Evolutionary conservation across 2,797 vertebrate genomes (phyloP), one percentile per base, ranked within the genome.

Genomic region (Nothura maculosa): DNA sequence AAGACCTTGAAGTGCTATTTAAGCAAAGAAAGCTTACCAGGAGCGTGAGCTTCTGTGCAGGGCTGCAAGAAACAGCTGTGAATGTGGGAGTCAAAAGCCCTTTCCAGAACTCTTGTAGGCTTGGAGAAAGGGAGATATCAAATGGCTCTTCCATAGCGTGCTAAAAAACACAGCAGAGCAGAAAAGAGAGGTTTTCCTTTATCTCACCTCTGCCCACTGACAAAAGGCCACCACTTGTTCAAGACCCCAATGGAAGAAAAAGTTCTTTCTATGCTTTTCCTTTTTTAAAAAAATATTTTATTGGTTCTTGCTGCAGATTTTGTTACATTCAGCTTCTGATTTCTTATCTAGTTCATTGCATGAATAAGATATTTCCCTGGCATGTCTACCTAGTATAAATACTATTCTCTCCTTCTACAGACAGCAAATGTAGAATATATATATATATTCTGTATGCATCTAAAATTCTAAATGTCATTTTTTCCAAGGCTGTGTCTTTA

Each of bases 311-410:
- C 70, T 64, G 61, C 48, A 82, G 57, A 76, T 81, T 84, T 86
- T 69, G 79, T 47, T 62, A 66, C 68, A 40, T 80, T 54, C 57
- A 43, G 57, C 66, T 66, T 34, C 75, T 93, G 38, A 32, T 90
- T 85, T 78, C 73, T 89, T 89, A 38, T n/a, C 91, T 62, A 32
- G 32, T 50, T 86, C 69, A 15, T 93, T 38, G 73, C 75, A 72
- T 87, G 89, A 85, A 93, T 92, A 92, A 92, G 81, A 87, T 83
- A 76, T 66, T 76, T 93, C 75, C 81, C 85, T 85, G 75, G 62
- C 93, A 83, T 85, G 81, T 40, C 89, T 93, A 45, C 74, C 28
- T 87, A 54, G 94, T 93, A 94, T 88, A 91, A 94, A 93, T 96
- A 85, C 50, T 55, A 55, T n/a, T 81, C 40, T 12, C 25, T 81